A percentile compares a stretch with the other conserved stretches of the same genome.
These are phyloP conservation scores for Actinopyga echinites DNA, from an alignment of 53 echinoderm and acorn worm species.

Conservation along the genomic window DNA sequence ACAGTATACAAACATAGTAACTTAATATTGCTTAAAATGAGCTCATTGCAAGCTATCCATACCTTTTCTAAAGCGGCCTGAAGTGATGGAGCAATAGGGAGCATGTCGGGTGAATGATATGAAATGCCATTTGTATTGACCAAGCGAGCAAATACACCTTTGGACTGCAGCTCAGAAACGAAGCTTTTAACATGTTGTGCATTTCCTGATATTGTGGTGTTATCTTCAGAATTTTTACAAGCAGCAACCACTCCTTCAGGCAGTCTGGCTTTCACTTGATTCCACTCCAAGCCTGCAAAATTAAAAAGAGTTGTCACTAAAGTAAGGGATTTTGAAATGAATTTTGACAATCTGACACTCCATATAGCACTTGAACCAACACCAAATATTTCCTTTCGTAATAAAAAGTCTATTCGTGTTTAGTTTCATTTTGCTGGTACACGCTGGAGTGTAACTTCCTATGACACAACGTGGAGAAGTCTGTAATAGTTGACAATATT, in stretches of 20 bases:
- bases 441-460: too few species aligned
- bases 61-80: conserved; percentile 67
- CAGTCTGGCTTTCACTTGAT: conserved; percentile 56
- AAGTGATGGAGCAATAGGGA: conserved; percentile 56
- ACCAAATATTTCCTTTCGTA: too few species aligned
- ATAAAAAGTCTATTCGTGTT: too few species aligned
- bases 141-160: conserved; percentile 60
- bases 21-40: too few species aligned
- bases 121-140: conserved; percentile 65
- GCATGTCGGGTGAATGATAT: conserved; percentile 72
- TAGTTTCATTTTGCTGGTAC: too few species aligned
- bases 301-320: too few species aligned
- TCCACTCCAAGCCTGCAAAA: conserved; percentile 64
- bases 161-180: conserved; percentile 49
- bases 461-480: too few species aligned
- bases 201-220: conserved; percentile 73
- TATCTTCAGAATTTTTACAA: conserved; percentile 70
- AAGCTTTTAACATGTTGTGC: conserved; percentile 49
- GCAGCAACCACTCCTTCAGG: conserved; percentile 68
- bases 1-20: too few species aligned
- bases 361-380: too few species aligned
- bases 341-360: too few species aligned
- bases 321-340: too few species aligned
- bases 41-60: neutral
- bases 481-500: too few species aligned